Conservation (phyloP, 2,888 invertebrate species). For the Epinotia brunnichana region DNA sequence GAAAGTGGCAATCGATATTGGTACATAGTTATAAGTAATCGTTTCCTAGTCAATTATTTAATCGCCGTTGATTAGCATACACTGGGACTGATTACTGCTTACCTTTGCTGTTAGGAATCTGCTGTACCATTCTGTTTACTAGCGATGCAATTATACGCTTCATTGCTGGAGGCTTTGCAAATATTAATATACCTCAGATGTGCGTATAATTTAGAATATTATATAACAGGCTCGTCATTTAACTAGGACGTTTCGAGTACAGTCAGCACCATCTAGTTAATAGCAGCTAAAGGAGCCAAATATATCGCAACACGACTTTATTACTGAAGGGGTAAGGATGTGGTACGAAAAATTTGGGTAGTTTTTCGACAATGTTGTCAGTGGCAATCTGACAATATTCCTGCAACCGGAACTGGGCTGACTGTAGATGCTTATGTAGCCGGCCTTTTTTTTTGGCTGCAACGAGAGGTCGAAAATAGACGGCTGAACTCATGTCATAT, state of each 20-base stretch:
- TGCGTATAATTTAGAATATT: constrained; percentile 7
- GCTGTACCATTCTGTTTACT: constrained; percentile 25
- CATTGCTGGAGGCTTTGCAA: constrained; percentile 14
- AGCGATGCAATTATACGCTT: constrained; percentile 29
- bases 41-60: constrained; percentile 43
- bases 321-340: no score
- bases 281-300: no score
- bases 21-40: constrained; percentile 30
- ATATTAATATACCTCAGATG: constrained; percentile 12
- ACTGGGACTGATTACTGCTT: constrained; percentile 34
- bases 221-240: neutral
- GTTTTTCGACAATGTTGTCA: no score
- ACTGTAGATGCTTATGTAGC: no score
- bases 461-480: no score
- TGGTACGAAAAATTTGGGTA: no score
- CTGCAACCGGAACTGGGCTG: no score
- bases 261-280: no score
- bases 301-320: no score
- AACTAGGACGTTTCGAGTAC: neutral
- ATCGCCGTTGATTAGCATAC: constrained; percentile 40
- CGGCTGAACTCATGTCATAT: no score
- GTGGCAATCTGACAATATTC: no score
- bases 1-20: constrained; percentile 7
- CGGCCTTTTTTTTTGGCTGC: no score
- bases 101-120: constrained; percentile 38